A percentile compares a stretch with the other conserved stretches of the same genome.
Evolutionary conservation across 1,140 invertebrate species (phyloP).

Genomic region (Melitaea cinxia): DNA sequence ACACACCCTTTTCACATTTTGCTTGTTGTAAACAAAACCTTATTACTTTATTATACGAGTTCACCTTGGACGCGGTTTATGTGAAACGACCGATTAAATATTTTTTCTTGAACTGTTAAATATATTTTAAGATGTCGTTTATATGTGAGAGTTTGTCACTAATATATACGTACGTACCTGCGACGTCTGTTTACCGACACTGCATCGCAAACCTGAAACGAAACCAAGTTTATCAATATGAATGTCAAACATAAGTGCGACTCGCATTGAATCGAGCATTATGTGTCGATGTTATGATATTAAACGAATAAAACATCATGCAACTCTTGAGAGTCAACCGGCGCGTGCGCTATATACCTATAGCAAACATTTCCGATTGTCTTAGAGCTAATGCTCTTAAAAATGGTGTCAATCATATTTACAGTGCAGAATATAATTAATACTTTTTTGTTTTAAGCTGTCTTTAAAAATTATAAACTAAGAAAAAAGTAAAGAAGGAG

Average conservation of each 20-base stretch:
- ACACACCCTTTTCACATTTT: slow-evolving; percentile 31
- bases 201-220: slow-evolving; percentile 28
- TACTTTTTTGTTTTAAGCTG: too few species aligned
- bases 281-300: slow-evolving; percentile 19
- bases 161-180: slow-evolving; percentile 17
- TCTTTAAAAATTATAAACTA: too few species aligned
- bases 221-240: slow-evolving; percentile 22
- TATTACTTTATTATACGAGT: slow-evolving; percentile 23
- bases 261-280: slow-evolving; percentile 16
- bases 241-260: slow-evolving; percentile 14
- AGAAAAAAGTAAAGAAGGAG: too few species aligned
- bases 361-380: slow-evolving; percentile 20
- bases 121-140: not conserved
- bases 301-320: slow-evolving; percentile 22
- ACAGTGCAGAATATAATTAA: not conserved
- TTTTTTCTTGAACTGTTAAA: not conserved
- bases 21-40: slow-evolving; percentile 24
- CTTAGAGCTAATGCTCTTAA: not conserved
- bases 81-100: not conserved
- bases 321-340: slow-evolving; percentile 19
- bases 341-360: slow-evolving; percentile 18
- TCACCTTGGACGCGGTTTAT: not conserved
- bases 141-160: not conserved
- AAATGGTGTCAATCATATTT: not conserved
- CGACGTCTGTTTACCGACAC: slow-evolving; percentile 15